Evolutionary conservation across 2,888 invertebrate species (phyloP).

Genomic region (Ischnura elegans): DNA sequence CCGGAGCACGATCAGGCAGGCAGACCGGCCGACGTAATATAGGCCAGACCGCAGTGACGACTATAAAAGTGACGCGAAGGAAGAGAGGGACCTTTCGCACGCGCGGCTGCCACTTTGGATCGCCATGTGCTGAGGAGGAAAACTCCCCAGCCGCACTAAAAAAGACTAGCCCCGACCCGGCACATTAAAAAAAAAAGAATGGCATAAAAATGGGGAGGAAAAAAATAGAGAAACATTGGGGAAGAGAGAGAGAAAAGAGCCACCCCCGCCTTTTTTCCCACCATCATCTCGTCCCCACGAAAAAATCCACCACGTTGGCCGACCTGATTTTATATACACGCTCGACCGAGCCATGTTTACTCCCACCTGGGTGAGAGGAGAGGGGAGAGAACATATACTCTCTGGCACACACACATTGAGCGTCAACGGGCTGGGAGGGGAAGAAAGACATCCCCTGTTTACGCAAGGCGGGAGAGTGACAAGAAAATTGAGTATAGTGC

Average conservation of each 20-base stretch:
- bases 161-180: not conserved
- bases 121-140: not conserved
- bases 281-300: slow-evolving; percentile 13
- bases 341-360: slow-evolving; percentile 50
- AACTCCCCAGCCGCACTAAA: not conserved
- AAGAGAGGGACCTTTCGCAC: not conserved
- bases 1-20: not conserved
- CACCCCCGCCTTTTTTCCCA: not conserved
- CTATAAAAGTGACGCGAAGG: slow-evolving; percentile 12
- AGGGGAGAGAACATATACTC: not conserved
- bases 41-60: not conserved
- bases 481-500: slow-evolving; percentile 32
- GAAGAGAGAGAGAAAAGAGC: not conserved
- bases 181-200: not conserved
- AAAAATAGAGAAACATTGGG: too few species aligned
- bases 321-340: slow-evolving; percentile 42
- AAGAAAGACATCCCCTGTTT: slow-evolving; percentile 53
- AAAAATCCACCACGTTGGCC: slow-evolving; percentile 54
- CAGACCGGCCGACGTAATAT: not conserved
- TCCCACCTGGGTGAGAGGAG: slow-evolving; percentile 28
- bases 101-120: not conserved
- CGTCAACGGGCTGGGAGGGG: not conserved
- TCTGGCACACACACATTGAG: not conserved
- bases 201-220: too few species aligned
- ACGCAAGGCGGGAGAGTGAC: slow-evolving; percentile 55